These are phyloP conservation scores for Palythoa heliodiscus DNA, from an alignment of 92 coral and sea anemone genomes.

Conservation along the genomic window DNA sequence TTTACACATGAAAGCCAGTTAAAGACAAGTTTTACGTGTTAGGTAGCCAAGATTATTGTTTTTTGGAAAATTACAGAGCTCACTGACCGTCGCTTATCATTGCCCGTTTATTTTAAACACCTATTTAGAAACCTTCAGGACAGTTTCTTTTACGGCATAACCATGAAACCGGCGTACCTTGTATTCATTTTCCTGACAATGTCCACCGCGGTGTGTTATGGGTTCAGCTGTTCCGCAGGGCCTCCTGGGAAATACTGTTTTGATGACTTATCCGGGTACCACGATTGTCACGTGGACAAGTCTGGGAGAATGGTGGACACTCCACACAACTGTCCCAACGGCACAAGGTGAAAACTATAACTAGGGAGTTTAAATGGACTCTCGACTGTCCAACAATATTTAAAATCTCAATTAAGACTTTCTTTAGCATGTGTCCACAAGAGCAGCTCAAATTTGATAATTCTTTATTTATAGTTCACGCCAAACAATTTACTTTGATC, in stretches of 20 bases:
- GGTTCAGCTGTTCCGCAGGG: slow-evolving; percentile 46
- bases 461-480: too few relatives aligned
- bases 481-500: too few relatives aligned
- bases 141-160: background rate
- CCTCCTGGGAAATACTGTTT: slow-evolving; percentile 47
- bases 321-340: slow-evolving; percentile 21
- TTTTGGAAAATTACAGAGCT: too few relatives aligned
- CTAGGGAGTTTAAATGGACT: background rate
- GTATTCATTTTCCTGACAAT: background rate
- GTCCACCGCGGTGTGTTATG: slow-evolving; percentile 3
- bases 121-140: background rate
- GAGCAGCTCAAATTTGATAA: too few relatives aligned
- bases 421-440: too few relatives aligned
- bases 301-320: slow-evolving; percentile 24
- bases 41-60: too few relatives aligned
- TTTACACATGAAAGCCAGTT: too few relatives aligned
- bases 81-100: too few relatives aligned
- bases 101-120: background rate
- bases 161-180: slow-evolving; percentile 2
- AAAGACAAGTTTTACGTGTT: too few relatives aligned
- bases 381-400: too few relatives aligned
- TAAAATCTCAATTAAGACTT: too few relatives aligned
- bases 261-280: slow-evolving; percentile 49
- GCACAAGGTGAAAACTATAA: slow-evolving; percentile 27
- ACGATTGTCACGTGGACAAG: slow-evolving; percentile 43